These are phyloP conservation scores for Micrasema minimum DNA, from an alignment of 1,140 invertebrate genomes.

Conservation along the genomic window DNA sequence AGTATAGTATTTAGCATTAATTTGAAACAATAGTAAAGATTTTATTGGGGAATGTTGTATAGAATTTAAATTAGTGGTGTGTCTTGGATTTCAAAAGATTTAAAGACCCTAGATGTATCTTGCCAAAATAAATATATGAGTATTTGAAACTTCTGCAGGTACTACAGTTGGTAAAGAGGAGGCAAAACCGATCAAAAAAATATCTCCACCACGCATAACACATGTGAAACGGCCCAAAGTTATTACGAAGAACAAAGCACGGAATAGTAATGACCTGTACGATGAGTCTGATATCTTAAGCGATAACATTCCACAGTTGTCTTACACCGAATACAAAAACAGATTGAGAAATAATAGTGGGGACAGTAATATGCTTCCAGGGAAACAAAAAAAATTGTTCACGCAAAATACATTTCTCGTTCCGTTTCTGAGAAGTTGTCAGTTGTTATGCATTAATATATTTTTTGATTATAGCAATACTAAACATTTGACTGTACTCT, in stretches of 20 bases:
- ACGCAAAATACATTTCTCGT: slow-evolving; percentile 3
- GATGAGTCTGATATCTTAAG: neutral
- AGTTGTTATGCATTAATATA: slow-evolving; percentile 5
- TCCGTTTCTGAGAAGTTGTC: slow-evolving; percentile 2
- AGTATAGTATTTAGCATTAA: no score
- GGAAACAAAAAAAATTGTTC: slow-evolving; percentile 18
- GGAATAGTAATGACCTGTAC: neutral
- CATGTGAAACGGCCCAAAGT: neutral
- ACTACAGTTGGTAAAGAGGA: neutral
- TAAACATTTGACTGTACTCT: no score
- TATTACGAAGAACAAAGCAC: neutral
- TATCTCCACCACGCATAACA: slow-evolving; percentile 13
- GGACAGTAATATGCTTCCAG: neutral
- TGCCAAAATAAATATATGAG: no score
- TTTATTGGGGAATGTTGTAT: no score
- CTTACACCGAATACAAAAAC: neutral
- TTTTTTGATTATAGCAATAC: neutral
- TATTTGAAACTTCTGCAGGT: no score
- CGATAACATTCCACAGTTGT: neutral
- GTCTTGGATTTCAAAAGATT: no score
- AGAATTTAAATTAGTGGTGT: no score
- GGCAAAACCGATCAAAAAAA: neutral
- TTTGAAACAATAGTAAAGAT: no score
- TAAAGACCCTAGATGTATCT: no score
- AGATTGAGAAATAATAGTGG: slow-evolving; percentile 8